These are phyloP conservation scores for Brachyhypopomus gauderio DNA, from an alignment of 2,113 vertebrate species.

Conservation along the genomic window DNA sequence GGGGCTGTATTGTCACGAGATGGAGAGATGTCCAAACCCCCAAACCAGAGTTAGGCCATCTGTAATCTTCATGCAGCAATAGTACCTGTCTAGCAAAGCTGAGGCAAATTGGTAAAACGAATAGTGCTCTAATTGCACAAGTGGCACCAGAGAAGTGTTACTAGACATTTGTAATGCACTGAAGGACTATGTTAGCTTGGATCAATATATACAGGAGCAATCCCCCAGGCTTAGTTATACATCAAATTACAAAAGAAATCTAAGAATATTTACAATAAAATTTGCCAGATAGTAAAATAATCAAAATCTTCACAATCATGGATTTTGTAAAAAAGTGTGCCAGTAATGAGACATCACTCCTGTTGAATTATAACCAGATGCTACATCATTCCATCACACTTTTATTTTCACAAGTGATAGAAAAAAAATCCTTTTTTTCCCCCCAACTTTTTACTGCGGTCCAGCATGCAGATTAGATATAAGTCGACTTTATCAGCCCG, in stretches of 20 bases:
- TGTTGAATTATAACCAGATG: background rate
- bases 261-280: background rate
- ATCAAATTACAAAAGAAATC: background rate
- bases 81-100: background rate
- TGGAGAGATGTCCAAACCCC: background rate
- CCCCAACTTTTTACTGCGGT: background rate
- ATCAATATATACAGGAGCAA: background rate
- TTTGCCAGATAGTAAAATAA: background rate
- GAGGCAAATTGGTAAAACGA: slow-evolving; percentile 8
- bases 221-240: background rate
- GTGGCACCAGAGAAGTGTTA: background rate
- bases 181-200: background rate
- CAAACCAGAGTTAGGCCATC: background rate
- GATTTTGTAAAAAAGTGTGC: background rate
- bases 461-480: background rate
- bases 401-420: background rate
- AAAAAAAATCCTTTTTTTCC: background rate
- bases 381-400: background rate
- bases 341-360: background rate
- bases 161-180: background rate
- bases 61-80: background rate
- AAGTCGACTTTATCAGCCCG: background rate
- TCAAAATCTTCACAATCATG: background rate
- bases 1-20: background rate
- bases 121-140: background rate